A percentile compares a stretch with the other conserved stretches of the same genome.
phyloP scores from a whole-genome alignment of 2,113 vertebrate species.

The Mustela lutreola region DNA sequence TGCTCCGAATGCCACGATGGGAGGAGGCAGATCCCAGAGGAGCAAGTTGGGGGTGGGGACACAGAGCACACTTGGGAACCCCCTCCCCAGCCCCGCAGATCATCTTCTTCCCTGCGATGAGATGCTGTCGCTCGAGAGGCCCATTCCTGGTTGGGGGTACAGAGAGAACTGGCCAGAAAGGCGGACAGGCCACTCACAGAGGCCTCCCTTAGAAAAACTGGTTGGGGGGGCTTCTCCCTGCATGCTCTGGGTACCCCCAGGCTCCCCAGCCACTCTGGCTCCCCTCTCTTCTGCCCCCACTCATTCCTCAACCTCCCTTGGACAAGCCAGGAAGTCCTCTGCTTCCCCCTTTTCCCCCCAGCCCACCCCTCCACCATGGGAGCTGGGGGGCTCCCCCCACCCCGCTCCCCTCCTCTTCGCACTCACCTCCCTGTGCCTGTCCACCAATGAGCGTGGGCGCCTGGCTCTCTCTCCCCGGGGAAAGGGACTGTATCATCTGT shows the following conservation, averaged over 20 bases:
- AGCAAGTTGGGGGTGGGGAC: neutral
- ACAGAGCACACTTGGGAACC: neutral
- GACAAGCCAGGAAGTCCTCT: neutral
- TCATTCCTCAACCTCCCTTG: neutral
- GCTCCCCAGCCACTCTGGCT: neutral
- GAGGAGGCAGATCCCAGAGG: neutral
- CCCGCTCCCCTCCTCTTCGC: neutral
- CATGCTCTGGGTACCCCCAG: neutral
- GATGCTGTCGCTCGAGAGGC: neutral
- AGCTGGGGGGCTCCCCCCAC: neutral
- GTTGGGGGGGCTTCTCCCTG: neutral
- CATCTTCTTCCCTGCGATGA: neutral
- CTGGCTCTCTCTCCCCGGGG: neutral
- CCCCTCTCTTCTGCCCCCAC: neutral
- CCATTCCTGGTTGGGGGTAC: neutral
- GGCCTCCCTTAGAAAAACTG: neutral
- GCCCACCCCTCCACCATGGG: neutral
- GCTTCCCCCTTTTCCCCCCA: neutral
- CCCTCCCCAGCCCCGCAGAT: neutral
- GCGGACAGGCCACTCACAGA: neutral
- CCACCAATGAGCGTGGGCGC: neutral
- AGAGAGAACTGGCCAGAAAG: neutral
- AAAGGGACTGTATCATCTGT: conserved; percentile 54
- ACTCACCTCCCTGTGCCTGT: neutral
- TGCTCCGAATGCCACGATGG: neutral